Base-by-base conservation (phyloP, 2,888 invertebrate genomes). In the Serripes groenlandicus region DNA sequence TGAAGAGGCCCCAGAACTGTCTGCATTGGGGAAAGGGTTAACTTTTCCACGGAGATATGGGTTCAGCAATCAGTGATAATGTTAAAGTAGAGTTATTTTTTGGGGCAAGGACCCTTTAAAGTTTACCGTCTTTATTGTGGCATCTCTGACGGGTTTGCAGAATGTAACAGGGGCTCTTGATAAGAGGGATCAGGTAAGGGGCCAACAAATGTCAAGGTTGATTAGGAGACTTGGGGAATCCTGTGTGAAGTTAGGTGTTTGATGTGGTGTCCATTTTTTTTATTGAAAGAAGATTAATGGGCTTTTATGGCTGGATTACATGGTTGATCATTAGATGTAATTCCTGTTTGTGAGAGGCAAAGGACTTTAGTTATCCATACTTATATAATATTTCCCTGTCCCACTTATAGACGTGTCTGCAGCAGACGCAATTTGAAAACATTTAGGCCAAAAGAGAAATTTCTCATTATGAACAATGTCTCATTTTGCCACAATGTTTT, bases 101-200 rank as follows among this genome's bases (percentile, higher is more conserved):
- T 26, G 37, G 11, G n/a, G 28, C 54, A 74, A 37, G 7, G 21
- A 28, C 52, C 77, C 83, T 84, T 84, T 84, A 80, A 84, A 62
- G 77, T 84, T 32, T 52, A 56, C 37, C 68, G 26, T 30, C 64
- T 79, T 83, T 69, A 79, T 79, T 75, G 52, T 68, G 32, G 30
- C 28, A 28, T 74, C 79, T 76, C 83, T 72, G 66, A 64, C 23
- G 23, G 21, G 66, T 30, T 52, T 30, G 52, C 42, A 35, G 62
- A 62, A 73, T 62, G 73, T 73, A 42, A 62, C 71, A 62, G 62
- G 58, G 58, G 52, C 26, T 35, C 68, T 26, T 7, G 32, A 42
- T 58, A 58, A 75, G 26, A 35, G 23, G 56, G 75, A 66, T 69
- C 54, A 68, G 37, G 0, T 26, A 64, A 42, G n/a, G n/a, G 66